These are phyloP conservation scores for Dasysyrphus albostriatus DNA, from an alignment of 2,888 invertebrate species.

Conservation along the genomic window DNA sequence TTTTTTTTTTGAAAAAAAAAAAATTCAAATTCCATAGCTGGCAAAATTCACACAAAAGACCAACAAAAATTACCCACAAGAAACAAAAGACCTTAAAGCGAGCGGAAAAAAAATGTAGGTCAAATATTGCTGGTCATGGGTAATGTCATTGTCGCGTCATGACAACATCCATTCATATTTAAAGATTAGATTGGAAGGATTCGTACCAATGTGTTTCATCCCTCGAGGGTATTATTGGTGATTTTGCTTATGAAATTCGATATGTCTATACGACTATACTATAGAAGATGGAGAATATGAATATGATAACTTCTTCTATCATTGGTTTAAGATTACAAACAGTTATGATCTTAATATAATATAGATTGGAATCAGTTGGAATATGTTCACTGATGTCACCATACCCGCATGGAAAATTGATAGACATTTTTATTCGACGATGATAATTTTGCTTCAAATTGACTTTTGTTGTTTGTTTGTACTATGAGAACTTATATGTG, in stretches of 20 bases:
- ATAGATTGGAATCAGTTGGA: constrained; percentile 29
- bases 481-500: too few species aligned
- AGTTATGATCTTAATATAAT: constrained; percentile 37
- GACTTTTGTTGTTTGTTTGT: too few species aligned
- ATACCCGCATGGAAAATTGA: not conserved
- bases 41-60: not conserved
- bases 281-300: constrained; percentile 1
- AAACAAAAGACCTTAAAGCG: not conserved
- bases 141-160: constrained; percentile 56
- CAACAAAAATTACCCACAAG: not conserved
- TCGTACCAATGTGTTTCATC: not conserved
- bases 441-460: not conserved
- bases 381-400: not conserved
- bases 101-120: constrained; percentile 30
- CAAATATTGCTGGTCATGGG: constrained; percentile 54
- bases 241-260: constrained; percentile 54
- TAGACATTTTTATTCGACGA: not conserved
- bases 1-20: too few species aligned
- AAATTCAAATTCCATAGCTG: not conserved
- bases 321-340: constrained; percentile 49
- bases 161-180: constrained; percentile 36
- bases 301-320: constrained; percentile 25
- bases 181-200: not conserved
- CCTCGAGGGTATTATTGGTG: constrained; percentile 38
- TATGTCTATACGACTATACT: not conserved